Evolutionary conservation across 2,888 invertebrate genomes (phyloP), one percentile per base, ranked within the genome.

Genomic region (Alentia gelatinosa): DNA sequence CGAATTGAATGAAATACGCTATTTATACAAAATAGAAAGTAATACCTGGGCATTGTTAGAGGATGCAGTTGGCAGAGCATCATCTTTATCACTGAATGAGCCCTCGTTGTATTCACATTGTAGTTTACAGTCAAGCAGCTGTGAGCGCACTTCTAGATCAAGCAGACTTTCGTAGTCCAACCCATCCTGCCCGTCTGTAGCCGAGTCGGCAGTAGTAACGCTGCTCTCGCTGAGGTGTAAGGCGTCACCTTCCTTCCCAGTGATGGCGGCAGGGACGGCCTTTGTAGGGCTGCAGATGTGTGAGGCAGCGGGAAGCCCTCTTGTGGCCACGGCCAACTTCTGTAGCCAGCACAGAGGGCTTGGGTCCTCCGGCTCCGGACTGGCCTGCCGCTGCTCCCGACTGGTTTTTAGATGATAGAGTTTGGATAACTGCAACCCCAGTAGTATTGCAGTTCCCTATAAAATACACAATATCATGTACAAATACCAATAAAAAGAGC

Each of bases 151-250:
- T 39, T 79, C 79, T n/a, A 79, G 35, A 23, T 37, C 79, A 7
- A 37, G 79, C 37, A 79, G 79, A 39, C 79, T 79, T 37, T 79
- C 79, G 23, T 79, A 79, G 39, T 79, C 79, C 37, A 79, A 35
- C 7, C 9, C 19, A 35, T 35, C 79, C 12, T 19, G 35, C 19
- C 39, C 37, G n/a, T 39, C 79, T 33, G 74, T 74, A 74, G 74
- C 74, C 12, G 74, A 7, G 26, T 33, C 12, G 47, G 47, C 47
- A 47, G 9, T 19, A 12, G 47, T 19, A 12, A 9, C 9, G 47
- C 47, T 9, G 47, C 47, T 47, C 47, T 12, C 19, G 5, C 12
- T 26, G 3, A 15, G n/a, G 30, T 26, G 30, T 4, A 33, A 74
- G 74, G 26, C 4, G 5, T 74, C 12, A 33, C 74, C 56, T n/a